Evolutionary conservation across 2,113 vertebrate species (phyloP).

Genomic region (Mormoops blainvillei): DNA sequence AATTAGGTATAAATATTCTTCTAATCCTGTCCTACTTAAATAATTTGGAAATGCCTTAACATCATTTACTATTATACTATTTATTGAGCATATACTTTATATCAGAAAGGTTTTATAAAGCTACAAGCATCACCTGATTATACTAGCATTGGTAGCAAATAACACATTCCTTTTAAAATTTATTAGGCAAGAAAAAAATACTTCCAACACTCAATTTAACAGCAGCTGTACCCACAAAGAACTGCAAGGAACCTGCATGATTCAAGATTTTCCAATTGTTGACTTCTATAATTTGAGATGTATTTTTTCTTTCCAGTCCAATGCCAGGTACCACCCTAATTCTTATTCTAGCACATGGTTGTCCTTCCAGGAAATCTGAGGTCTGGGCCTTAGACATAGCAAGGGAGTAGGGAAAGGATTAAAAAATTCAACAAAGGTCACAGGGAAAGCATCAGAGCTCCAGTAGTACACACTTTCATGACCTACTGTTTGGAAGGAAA

Average conservation of each 20-base stretch:
- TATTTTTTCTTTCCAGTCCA: background rate
- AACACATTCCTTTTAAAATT: background rate
- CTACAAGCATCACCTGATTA: background rate
- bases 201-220: background rate
- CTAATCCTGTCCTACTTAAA: background rate
- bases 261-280: background rate
- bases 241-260: background rate
- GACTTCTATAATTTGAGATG: background rate
- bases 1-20: background rate
- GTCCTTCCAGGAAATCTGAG: background rate
- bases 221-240: fast-evolving
- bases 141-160: background rate
- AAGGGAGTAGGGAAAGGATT: background rate
- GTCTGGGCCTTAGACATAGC: no score
- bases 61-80: background rate
- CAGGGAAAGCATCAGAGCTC: background rate
- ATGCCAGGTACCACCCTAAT: background rate
- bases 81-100: background rate
- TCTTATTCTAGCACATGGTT: background rate
- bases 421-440: background rate
- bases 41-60: background rate
- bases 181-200: background rate
- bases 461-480: background rate
- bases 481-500: background rate
- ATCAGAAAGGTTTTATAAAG: background rate